A percentile compares a stretch with the other conserved stretches of the same genome.
These are phyloP conservation scores for Psittacula cyanocephala DNA, from an alignment of 2,113 vertebrate species.

Conservation along the genomic window DNA sequence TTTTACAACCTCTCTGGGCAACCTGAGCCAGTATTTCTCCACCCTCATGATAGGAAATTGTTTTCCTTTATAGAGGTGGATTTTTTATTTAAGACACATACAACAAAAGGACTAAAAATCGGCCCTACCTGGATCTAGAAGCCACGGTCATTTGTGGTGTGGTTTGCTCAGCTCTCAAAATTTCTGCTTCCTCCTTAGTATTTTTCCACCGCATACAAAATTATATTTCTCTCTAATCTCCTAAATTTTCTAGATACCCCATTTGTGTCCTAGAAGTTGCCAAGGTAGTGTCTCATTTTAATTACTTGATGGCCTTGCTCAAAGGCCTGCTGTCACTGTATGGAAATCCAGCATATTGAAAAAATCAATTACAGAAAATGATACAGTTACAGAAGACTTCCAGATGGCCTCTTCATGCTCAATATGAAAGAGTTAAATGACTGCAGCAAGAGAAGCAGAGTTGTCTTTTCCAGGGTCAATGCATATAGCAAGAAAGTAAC, in stretches of 20 bases:
- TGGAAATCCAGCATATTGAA: not conserved
- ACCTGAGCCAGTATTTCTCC: not conserved
- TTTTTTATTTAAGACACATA: not conserved
- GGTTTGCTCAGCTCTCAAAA: not conserved
- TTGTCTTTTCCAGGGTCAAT: not conserved
- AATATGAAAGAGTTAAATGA: not conserved
- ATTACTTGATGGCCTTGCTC: constrained; percentile 14
- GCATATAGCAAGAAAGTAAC: fast-evolving
- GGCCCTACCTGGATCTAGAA: not conserved
- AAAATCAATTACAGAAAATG: not conserved
- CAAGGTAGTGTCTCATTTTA: not conserved
- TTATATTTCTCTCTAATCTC: not conserved
- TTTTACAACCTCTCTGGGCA: not conserved
- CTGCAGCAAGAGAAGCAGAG: not conserved
- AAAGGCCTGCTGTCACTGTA: not conserved
- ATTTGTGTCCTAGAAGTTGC: not conserved
- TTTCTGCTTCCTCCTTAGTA: not conserved
- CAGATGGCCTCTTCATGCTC: not conserved
- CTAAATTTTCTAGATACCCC: not conserved
- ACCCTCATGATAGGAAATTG: not conserved
- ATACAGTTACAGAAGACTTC: not conserved
- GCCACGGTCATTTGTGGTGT: not conserved
- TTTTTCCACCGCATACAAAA: not conserved
- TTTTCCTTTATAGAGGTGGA: not conserved
- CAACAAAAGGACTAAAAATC: not conserved